Evolutionary conservation across 2,797 vertebrate genomes (phyloP).

Genomic region (Scolopax rusticola): DNA sequence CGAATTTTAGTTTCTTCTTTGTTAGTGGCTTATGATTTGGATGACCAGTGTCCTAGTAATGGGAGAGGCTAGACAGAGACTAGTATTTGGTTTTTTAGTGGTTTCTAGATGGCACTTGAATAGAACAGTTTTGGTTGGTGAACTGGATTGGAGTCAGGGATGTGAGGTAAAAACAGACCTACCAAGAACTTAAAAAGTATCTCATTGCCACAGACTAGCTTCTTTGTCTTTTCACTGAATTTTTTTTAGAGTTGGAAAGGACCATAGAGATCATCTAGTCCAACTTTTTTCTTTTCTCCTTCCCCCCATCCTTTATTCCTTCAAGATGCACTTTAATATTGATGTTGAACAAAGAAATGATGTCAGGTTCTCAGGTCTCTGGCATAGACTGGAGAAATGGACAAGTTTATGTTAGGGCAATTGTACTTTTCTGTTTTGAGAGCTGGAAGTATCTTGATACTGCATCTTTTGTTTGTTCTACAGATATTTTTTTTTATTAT

Average conservation of each 20-base stretch:
- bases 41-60: neutral
- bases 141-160: neutral
- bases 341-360: neutral
- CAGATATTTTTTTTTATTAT: neutral
- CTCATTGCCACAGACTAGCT: neutral
- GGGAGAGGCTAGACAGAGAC: neutral
- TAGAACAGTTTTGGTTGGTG: neutral
- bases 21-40: neutral
- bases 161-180: neutral
- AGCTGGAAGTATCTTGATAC: neutral
- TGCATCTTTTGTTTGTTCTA: neutral
- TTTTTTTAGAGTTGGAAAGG: too few relatives aligned
- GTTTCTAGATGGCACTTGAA: neutral
- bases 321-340: neutral
- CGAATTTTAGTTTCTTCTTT: neutral
- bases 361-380: neutral
- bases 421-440: neutral
- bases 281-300: neutral
- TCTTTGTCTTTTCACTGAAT: neutral
- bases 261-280: too few relatives aligned
- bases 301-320: neutral
- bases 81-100: neutral
- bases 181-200: neutral
- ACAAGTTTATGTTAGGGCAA: neutral
- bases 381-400: neutral